Base-by-base conservation (phyloP, 1,140 invertebrate genomes). In the Ceratosolen fusciceps region DNA sequence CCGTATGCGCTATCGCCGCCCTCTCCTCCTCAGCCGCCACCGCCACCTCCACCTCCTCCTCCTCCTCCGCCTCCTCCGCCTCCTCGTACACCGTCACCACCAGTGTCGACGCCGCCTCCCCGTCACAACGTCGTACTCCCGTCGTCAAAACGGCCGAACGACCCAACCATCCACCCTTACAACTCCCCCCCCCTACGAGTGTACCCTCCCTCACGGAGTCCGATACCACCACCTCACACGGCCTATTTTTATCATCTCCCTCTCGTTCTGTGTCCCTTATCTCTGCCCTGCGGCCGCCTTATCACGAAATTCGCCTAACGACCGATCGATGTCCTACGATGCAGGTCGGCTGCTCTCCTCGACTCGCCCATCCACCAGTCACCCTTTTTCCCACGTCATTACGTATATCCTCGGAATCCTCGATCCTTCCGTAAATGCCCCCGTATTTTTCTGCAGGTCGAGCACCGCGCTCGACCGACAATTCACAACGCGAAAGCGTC, bases 1-100 rank as follows among this genome's bases (percentile, higher is more conserved):
- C 74, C 60, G 74, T 76, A 76, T 76, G 75, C 75, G 75, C 47
- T 76, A 67, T 68, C 74, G 62, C 49, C 60, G 62, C 79, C 54
- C 37, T 37, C 79, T 70, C 49, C 5, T 16, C 52, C 39, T n/a
- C 39, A 70, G 8, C 5, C 29, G 19, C 58, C 39, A 47, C 43
- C 34, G 26, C 29, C 74, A 24, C 29, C 31, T 16, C 39, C 21
- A 14, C 79, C n/a, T 19, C 79, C 54, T 29, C 47, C 79, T 70
- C 49, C 5, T 16, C 52, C 39, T n/a, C 39, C 62, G 8, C 5
- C 29, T 54, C 26, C n/a, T 68, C 34, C 31, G 3, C 37, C 39
- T 39, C 37, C 39, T 39, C 37, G 5, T 3, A 5, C 31, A 10
- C 74, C n/a, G n/a, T n/a, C n/a, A n/a, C n/a, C n/a, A n/a, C n/a